These are phyloP conservation scores for Balanococcus diminutus DNA, from an alignment of 2,888 invertebrate species.

Conservation along the genomic window DNA sequence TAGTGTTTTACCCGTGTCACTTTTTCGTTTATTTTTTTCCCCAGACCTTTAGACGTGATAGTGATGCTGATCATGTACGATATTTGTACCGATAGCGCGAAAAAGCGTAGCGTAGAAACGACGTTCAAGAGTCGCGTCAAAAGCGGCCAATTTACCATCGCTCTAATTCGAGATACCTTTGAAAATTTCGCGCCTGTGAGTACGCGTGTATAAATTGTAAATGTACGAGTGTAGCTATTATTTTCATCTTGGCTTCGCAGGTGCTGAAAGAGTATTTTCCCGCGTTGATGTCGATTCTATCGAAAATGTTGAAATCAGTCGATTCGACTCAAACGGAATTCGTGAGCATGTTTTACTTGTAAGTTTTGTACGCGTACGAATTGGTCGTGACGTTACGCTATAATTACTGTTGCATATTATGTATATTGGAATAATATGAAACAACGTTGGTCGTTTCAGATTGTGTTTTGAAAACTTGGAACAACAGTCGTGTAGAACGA, in stretches of 20 bases:
- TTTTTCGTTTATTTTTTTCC: too few species aligned
- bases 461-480: conserved; percentile 58
- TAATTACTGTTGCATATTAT: not conserved
- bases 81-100: conserved; percentile 57
- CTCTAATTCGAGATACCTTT: conserved; percentile 58
- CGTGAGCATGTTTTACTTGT: conserved; percentile 67
- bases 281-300: conserved; percentile 58
- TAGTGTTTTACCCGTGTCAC: too few species aligned
- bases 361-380: conserved; percentile 60
- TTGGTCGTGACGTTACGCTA: not conserved
- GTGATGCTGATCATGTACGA: conserved; percentile 58
- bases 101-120: conserved; percentile 57
- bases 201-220: too few species aligned
- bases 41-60: conserved; percentile 59
- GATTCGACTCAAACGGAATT: conserved; percentile 67
- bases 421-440: not conserved
- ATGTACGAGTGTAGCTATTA: not conserved
- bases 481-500: conserved; percentile 58
- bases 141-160: conserved; percentile 58
- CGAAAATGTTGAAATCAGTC: conserved; percentile 58
- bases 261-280: conserved; percentile 58
- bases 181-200: conserved; percentile 57
- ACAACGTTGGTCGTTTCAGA: conserved; percentile 57
- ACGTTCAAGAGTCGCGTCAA: conserved; percentile 58
- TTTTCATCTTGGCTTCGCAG: conserved; percentile 20